Percentiles rank a stretch among this genome's conserved stretches.
These are phyloP conservation scores for Cyclophora albipunctata DNA, from an alignment of 2,888 invertebrate genomes.

Conservation along the genomic window DNA sequence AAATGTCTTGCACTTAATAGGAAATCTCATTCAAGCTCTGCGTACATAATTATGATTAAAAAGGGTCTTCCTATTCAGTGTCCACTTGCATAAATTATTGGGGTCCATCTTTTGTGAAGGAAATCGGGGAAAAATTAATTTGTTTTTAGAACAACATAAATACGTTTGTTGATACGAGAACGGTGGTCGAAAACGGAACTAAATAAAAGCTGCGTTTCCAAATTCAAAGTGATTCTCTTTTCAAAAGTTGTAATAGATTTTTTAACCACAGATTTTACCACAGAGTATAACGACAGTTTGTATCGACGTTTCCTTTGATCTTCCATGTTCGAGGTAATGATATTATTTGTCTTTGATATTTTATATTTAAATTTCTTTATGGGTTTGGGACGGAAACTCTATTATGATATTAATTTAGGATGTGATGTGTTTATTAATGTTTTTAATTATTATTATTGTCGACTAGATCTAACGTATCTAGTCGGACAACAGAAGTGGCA, in stretches of 20 bases:
- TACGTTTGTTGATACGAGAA: background rate
- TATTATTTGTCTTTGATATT: constrained; percentile 60
- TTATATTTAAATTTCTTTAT: constrained; percentile 33
- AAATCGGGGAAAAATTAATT: constrained; percentile 56
- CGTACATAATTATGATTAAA: constrained; percentile 59
- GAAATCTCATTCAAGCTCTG: constrained; percentile 12
- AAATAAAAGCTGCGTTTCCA: too few species aligned
- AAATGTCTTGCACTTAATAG: constrained; percentile 3
- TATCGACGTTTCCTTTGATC: constrained; percentile 64
- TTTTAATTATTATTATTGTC: too few species aligned
- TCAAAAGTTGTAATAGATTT: background rate
- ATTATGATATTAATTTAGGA: constrained; percentile 18
- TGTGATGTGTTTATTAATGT: too few species aligned
- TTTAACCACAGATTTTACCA: constrained; percentile 1
- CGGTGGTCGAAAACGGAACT: too few species aligned
- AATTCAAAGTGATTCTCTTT: too few species aligned
- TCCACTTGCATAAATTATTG: constrained; percentile 74
- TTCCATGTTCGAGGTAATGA: constrained; percentile 48
- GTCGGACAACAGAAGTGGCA: too few species aligned
- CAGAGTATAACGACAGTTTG: constrained; percentile 18
- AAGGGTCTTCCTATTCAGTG: constrained; percentile 45
- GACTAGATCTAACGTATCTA: too few species aligned
- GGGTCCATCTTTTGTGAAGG: constrained; percentile 43
- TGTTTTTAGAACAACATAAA: constrained; percentile 23
- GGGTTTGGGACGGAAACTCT: constrained; percentile 17